Conservation (phyloP, 2,113 vertebrate species). For the Sinocyclocheilus anophthalmus region DNA sequence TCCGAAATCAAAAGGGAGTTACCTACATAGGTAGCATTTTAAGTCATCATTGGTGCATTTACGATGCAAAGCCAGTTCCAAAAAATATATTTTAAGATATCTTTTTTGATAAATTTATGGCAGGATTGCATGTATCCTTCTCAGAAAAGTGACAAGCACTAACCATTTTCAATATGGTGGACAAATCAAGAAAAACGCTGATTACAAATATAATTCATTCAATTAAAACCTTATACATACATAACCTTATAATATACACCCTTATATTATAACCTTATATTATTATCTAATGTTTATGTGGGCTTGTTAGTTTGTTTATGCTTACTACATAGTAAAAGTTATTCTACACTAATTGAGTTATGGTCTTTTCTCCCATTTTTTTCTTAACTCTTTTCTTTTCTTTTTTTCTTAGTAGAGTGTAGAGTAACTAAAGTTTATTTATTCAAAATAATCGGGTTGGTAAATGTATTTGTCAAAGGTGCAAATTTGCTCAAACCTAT, state of each 20-base stretch:
- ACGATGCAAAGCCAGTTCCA: not conserved
- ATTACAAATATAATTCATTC: not conserved
- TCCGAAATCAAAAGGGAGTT: not conserved
- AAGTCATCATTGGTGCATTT: conserved; percentile 10
- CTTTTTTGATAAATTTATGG: not conserved
- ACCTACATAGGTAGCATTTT: not conserved
- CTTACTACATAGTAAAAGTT: too few relatives aligned
- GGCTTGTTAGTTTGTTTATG: too few relatives aligned
- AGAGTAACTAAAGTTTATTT: too few relatives aligned
- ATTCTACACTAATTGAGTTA: too few relatives aligned
- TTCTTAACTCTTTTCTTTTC: too few relatives aligned
- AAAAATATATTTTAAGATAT: not conserved
- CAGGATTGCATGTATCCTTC: not conserved
- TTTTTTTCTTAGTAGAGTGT: too few relatives aligned
- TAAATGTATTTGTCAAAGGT: not conserved
- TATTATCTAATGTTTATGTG: too few relatives aligned
- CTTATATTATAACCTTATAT: too few relatives aligned
- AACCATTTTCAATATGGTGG: not conserved
- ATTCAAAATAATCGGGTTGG: not conserved
- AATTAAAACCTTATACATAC: not conserved
- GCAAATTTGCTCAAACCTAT: too few relatives aligned
- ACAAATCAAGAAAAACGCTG: not conserved
- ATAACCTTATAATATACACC: too few relatives aligned
- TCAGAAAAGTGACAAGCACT: not conserved
- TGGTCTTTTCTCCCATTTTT: too few relatives aligned